Conservation (phyloP, 2,113 vertebrate genomes). For the Pangasianodon hypophthalmus region DNA sequence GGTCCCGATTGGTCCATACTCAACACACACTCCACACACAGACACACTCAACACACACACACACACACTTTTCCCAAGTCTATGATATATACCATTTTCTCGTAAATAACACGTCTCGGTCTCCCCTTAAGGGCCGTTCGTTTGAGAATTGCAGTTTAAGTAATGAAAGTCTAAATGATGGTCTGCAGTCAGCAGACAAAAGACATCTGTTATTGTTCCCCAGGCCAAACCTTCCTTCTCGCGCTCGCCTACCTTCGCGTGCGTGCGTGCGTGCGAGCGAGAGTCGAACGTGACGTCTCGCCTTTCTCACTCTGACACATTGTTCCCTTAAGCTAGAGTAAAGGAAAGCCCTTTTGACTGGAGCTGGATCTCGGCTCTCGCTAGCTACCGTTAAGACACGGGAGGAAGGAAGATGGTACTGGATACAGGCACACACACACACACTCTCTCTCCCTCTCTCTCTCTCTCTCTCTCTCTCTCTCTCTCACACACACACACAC, state of each 20-base stretch:
- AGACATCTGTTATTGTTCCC: slow-evolving; percentile 52
- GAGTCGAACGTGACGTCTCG: slow-evolving; percentile 41
- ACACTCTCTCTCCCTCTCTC: no score
- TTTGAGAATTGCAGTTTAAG: slow-evolving; percentile 40
- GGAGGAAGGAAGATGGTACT: background rate
- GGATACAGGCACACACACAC: background rate
- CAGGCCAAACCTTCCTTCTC: slow-evolving; percentile 40
- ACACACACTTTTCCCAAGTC: background rate
- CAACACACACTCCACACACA: background rate
- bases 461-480: no score
- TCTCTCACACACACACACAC: background rate
- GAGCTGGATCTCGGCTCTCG: background rate
- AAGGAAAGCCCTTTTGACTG: slow-evolving; percentile 43
- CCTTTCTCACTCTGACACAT: slow-evolving; percentile 47
- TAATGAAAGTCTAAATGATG: slow-evolving; percentile 49
- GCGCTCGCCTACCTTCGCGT: background rate
- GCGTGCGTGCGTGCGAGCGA: background rate
- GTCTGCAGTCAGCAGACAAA: slow-evolving; percentile 44
- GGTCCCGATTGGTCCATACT: background rate
- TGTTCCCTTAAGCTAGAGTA: slow-evolving; percentile 43
- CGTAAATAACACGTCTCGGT: background rate
- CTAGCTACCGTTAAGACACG: background rate
- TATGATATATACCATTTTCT: background rate
- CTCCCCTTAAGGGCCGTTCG: slow-evolving; percentile 18
- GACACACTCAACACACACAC: background rate